phyloP scores from a whole-genome alignment of 1,140 invertebrate genomes.

The Drosophila nigromelanica region DNA sequence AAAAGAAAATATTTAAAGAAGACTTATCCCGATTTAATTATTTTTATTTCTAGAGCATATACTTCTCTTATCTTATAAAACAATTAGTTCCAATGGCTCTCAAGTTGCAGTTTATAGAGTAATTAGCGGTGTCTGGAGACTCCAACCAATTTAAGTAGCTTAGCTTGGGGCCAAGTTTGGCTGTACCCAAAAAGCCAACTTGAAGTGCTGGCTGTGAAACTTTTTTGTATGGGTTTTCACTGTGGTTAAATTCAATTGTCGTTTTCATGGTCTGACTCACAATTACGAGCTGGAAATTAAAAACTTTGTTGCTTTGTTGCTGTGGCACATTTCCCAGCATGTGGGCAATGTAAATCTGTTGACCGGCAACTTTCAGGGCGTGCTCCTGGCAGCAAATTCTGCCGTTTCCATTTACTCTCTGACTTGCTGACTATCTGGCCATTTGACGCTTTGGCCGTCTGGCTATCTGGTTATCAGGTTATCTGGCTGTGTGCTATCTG shows the following conservation, averaged over 20 bases:
- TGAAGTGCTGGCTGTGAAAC: neutral
- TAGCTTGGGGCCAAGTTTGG: neutral
- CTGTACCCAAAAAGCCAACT: neutral
- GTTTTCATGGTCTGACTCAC: conserved; percentile 32
- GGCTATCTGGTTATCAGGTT: neutral
- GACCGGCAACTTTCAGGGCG: conserved; percentile 6
- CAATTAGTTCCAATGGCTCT: neutral
- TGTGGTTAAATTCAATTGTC: conserved; percentile 38
- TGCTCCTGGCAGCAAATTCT: conserved; percentile 17
- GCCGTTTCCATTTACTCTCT: neutral
- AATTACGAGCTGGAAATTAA: conserved; percentile 42
- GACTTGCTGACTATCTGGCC: neutral
- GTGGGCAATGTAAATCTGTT: conserved; percentile 37
- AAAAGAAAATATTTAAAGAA: too few relatives aligned
- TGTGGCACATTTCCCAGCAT: conserved; percentile 25
- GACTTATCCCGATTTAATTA: neutral
- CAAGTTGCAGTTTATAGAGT: conserved; percentile 1
- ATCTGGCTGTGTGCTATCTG: conserved; percentile 3
- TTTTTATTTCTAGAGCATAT: neutral
- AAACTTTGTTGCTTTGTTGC: conserved; percentile 33
- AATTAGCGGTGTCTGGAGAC: conserved; percentile 8
- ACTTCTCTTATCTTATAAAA: neutral
- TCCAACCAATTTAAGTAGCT: conserved; percentile 3
- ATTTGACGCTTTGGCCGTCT: neutral
- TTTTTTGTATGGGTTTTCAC: conserved; percentile 9